A percentile compares a stretch with the other conserved stretches of the same genome.
These are phyloP conservation scores for Zoanthus solanderi DNA, from an alignment of 92 coral and sea anemone species.

Conservation along the genomic window DNA sequence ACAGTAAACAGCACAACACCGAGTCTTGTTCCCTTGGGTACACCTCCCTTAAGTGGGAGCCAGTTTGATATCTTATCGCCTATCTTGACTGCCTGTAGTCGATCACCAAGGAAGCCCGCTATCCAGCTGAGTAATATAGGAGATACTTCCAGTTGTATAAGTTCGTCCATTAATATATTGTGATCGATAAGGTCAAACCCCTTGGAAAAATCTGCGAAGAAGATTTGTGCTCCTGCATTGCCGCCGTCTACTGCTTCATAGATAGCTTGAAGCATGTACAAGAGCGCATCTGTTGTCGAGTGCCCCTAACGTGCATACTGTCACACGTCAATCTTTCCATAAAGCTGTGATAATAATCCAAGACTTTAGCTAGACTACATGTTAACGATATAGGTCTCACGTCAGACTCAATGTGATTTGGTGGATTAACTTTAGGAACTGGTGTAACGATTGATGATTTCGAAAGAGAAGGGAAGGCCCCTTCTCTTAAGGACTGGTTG, in stretches of 20 bases:
- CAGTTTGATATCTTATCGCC: conserved; percentile 48
- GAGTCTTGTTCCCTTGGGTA: background rate
- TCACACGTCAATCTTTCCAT: background rate
- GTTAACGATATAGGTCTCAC: conserved; percentile 58
- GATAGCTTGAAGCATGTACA: conserved; percentile 48
- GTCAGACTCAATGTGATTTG: conserved; percentile 17
- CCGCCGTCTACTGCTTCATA: conserved; percentile 25
- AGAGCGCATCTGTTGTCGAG: conserved; percentile 34
- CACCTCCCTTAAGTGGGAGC: conserved; percentile 56
- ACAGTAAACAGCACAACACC: too few species aligned
- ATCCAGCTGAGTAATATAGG: conserved; percentile 48
- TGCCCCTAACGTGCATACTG: conserved; percentile 50
- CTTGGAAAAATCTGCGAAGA: conserved; percentile 36
- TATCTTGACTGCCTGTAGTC: conserved; percentile 58
- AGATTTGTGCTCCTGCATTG: conserved; percentile 28
- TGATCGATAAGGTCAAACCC: conserved; percentile 55
- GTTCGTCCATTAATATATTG: conserved; percentile 40
- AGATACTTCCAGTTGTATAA: conserved; percentile 45
- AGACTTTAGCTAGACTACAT: conserved; percentile 44
- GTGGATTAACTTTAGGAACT: conserved; percentile 52
- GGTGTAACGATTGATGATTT: conserved; percentile 49
- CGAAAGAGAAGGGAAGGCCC: conserved; percentile 37
- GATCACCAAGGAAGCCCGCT: conserved; percentile 43
- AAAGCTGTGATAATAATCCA: conserved; percentile 36
- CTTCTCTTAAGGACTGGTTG: conserved; percentile 53